Base-by-base conservation (phyloP, 2,797 vertebrate species). In the Poecilia wingei region DNA sequence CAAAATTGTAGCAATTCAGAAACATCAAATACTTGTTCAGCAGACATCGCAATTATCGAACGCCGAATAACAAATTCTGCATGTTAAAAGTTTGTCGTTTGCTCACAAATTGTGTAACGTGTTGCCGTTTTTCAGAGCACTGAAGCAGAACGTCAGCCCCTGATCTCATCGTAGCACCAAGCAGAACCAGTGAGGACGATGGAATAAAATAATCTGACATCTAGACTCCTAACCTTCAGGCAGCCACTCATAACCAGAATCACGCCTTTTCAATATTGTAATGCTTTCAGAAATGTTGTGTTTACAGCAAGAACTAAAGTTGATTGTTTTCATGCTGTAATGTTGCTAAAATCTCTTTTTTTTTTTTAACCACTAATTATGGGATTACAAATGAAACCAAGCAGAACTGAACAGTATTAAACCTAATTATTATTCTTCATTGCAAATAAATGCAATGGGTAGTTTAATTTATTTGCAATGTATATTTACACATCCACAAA, bases 91-190 rank as follows among this genome's bases (percentile, higher is more conserved):
- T n/a, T 41, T 41, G 36, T 41, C 9, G 66, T 43, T 69, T 43
- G 9, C 66, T 69, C 39, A 41, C 16, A 69, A 14, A 43, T 12
- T 13, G 6, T 46, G 68, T 16, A 70, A 46, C 7, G 43, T 70
- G 12, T 36, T 70, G 68, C 3, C 82, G 0, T 83, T 75, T 84
- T 84, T 41, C 92, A 96, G 95, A 91, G 94, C 83, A 77, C 94
- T 20, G 3, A 78, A 78, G 93, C 90, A 1, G 96, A 96, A 66
- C 93, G 91, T 4, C 76, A 96, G 84, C 94, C 96, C 0, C 91
- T 96, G 72, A 86, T 96, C 18, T 68, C 85, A 0, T 95, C 95
- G 0, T 96, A 95, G 83, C 74, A 61, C 59, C 10, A 3, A 71
- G 31, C 36, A 61, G 53, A 49, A 83, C 0, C 3, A 39, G 10